These are phyloP conservation scores for Antheraea mylitta DNA, from an alignment of 1,140 invertebrate species.

Conservation along the genomic window DNA sequence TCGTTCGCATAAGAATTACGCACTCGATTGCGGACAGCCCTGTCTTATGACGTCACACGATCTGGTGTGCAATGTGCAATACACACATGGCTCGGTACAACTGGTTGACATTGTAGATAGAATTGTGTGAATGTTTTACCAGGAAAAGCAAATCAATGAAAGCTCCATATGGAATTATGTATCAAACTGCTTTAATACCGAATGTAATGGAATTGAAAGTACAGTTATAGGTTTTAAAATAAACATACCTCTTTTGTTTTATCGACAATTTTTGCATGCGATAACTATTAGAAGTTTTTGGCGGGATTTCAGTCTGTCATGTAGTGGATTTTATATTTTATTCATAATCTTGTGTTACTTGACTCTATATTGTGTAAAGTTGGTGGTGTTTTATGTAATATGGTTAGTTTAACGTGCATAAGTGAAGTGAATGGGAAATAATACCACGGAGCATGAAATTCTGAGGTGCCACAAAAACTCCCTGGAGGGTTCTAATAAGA, in stretches of 20 bases:
- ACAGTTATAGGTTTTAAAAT: neutral
- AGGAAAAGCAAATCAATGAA: conserved; percentile 1
- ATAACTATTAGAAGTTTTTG: neutral
- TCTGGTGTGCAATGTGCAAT: conserved; percentile 10
- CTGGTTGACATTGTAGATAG: conserved; percentile 8
- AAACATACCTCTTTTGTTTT: neutral
- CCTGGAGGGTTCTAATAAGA: too few species aligned
- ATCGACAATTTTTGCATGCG: neutral
- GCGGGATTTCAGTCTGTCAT: too few species aligned
- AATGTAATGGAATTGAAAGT: neutral
- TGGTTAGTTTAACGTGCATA: too few species aligned
- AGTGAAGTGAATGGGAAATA: too few species aligned
- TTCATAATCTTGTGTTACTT: too few species aligned
- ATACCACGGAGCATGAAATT: too few species aligned
- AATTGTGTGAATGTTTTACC: neutral
- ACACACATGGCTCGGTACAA: conserved; percentile 7
- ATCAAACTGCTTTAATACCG: neutral
- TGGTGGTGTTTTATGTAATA: too few species aligned
- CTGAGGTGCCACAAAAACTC: too few species aligned
- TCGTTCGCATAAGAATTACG: conserved; percentile 6
- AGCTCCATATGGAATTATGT: neutral
- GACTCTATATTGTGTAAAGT: too few species aligned
- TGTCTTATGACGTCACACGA: conserved; percentile 7
- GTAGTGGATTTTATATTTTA: too few species aligned
- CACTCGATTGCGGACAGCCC: neutral